Base-by-base conservation (phyloP, 2,888 invertebrate species). In the Nemotelus nigrinus region DNA sequence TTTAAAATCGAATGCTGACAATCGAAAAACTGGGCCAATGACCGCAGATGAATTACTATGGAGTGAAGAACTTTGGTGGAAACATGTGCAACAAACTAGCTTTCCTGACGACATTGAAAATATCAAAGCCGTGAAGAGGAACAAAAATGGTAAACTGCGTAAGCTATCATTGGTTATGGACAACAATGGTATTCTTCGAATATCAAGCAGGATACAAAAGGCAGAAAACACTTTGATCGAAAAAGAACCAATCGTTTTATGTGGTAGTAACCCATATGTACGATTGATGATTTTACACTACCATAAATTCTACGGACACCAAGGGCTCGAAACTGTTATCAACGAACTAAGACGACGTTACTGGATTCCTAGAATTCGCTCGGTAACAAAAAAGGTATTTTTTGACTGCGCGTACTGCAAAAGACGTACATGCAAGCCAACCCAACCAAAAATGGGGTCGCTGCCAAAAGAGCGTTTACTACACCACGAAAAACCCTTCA, bases 391-490 rank as follows among this genome's bases (percentile, higher is more conserved):
- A 74, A 79, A 71, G 4, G 39, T 77, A 1, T 48, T 79, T 3
- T 60, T 47, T 3, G 48, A 68, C 45, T 77, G 80, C 55, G 48
- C 57, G 7, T 75, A 67, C 53, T 80, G 80, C 45, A 68, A 60
- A 57, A 75, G 72, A 47, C 65, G 53, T 45, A 64, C 83, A n/a
- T n/a, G n/a, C n/a, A n/a, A n/a, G n/a, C n/a, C n/a, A n/a, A n/a
- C n/a, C n/a, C n/a, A n/a, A n/a, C n/a, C n/a, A n/a, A n/a, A n/a
- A n/a, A n/a, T n/a, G n/a, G n/a, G n/a, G n/a, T 81, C 80, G 8
- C 78, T 83, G 41, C 83, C 83, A 10, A 53, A 41, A n/a, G 76
- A 80, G n/a, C 43, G 83, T 60, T 81, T 81, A 1, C 75, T 57
- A 7, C 79, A 81, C 10, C 39, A 77, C 41, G 3, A 55, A 25